Conservation (phyloP, 2,888 invertebrate species). For the Hirtodrosophila alboralis region DNA sequence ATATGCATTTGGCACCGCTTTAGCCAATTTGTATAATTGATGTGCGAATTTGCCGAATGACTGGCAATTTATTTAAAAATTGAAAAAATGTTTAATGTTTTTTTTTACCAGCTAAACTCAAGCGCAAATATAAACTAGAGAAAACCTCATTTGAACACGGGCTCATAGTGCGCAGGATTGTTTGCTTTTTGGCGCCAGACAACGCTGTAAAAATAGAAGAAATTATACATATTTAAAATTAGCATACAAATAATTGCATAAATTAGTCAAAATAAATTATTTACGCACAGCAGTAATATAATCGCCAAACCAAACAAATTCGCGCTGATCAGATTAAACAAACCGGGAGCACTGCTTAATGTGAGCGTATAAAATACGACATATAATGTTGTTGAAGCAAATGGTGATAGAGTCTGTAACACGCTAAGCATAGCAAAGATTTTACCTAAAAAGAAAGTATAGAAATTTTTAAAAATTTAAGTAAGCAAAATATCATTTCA, state of each 20-base stretch:
- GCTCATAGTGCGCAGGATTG: slow-evolving; percentile 53
- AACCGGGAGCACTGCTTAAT: slow-evolving; percentile 86
- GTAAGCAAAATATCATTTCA: neutral
- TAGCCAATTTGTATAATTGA: slow-evolving; percentile 31
- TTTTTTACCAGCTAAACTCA: neutral
- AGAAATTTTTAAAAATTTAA: too few relatives aligned
- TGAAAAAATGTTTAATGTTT: neutral
- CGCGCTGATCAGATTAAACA: slow-evolving; percentile 86
- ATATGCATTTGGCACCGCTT: slow-evolving; percentile 1
- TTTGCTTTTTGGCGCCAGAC: slow-evolving; percentile 59
- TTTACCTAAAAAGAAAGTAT: slow-evolving; percentile 87
- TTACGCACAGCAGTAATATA: slow-evolving; percentile 67
- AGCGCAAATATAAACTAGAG: too few relatives aligned
- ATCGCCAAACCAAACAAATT: slow-evolving; percentile 66
- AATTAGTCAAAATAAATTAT: too few relatives aligned
- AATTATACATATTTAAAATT: neutral
- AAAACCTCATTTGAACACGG: slow-evolving; percentile 52
- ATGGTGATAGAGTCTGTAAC: slow-evolving; percentile 87
- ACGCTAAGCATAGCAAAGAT: slow-evolving; percentile 88
- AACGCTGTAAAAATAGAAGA: slow-evolving; percentile 50
- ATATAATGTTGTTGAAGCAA: slow-evolving; percentile 87
- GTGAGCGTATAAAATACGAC: slow-evolving; percentile 87
- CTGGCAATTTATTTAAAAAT: slow-evolving; percentile 15
- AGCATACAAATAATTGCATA: slow-evolving; percentile 10
- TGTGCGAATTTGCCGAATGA: slow-evolving; percentile 40